These are phyloP conservation scores for Apodemia duryi DNA, from an alignment of 2,888 invertebrate genomes.

Conservation along the genomic window DNA sequence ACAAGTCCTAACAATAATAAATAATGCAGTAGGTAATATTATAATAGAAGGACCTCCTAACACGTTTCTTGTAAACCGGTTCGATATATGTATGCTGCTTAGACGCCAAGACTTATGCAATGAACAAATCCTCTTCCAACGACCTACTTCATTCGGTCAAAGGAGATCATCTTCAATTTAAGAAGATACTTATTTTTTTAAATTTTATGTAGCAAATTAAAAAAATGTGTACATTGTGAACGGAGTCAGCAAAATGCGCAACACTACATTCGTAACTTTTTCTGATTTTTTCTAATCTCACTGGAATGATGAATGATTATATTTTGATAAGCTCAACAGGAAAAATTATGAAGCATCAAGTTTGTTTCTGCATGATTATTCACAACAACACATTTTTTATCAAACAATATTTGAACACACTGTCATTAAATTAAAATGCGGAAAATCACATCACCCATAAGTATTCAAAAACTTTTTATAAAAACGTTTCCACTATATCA, in stretches of 20 bases:
- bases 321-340: background rate
- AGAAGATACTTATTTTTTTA: background rate
- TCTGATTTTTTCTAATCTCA: no score
- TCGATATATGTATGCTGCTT: conserved; percentile 55
- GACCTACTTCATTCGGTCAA: conserved; percentile 29
- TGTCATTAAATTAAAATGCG: no score
- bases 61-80: conserved; percentile 75
- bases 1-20: conserved; percentile 14
- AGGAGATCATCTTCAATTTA: conserved; percentile 17
- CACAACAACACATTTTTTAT: no score
- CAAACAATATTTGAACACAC: no score
- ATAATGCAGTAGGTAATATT: conserved; percentile 32
- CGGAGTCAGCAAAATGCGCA: background rate
- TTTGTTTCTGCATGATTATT: no score
- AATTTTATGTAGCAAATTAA: background rate
- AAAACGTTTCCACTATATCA: no score
- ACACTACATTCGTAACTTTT: background rate
- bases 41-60: conserved; percentile 66
- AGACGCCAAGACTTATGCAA: conserved; percentile 64
- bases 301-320: no score
- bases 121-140: conserved; percentile 46
- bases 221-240: background rate
- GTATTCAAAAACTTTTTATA: no score
- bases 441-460: no score
- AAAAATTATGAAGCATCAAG: background rate